These are phyloP conservation scores for Tinamus major DNA, from an alignment of 2,797 vertebrate species.

Conservation along the genomic window DNA sequence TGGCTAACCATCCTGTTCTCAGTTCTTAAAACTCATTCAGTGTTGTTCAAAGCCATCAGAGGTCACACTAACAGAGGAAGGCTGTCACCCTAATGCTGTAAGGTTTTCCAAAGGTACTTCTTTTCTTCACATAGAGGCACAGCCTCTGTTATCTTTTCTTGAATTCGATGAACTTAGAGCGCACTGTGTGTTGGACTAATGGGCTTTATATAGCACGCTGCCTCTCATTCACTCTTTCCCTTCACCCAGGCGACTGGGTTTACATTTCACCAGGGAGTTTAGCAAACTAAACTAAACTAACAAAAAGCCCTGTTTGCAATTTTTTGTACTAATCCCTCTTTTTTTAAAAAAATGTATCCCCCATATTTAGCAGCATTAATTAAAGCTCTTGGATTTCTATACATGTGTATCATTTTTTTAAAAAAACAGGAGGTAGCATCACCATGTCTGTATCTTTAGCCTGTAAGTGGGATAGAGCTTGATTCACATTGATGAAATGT, in stretches of 20 bases:
- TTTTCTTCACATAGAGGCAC: background rate
- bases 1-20: background rate
- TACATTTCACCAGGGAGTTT: background rate
- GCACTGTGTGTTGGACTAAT: background rate
- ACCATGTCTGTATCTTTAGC: constrained; percentile 22
- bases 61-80: constrained; percentile 11
- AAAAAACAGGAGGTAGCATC: constrained; percentile 20
- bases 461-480: background rate
- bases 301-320: background rate
- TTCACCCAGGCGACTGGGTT: background rate
- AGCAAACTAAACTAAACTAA: background rate
- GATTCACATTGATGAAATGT: constrained; percentile 34
- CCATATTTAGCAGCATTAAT: background rate
- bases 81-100: constrained; percentile 3
- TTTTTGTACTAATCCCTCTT: background rate
- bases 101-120: constrained; percentile 52
- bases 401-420: background rate
- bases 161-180: constrained; percentile 32
- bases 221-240: background rate
- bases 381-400: background rate
- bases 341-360: background rate
- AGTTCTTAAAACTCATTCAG: constrained; percentile 15
- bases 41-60: constrained; percentile 20
- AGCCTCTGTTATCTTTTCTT: background rate
- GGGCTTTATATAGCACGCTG: background rate